Percentiles rank a stretch among this genome's conserved stretches.
Evolutionary conservation across 2,113 vertebrate genomes (phyloP).

Genomic region (Dipodomys stephensi): DNA sequence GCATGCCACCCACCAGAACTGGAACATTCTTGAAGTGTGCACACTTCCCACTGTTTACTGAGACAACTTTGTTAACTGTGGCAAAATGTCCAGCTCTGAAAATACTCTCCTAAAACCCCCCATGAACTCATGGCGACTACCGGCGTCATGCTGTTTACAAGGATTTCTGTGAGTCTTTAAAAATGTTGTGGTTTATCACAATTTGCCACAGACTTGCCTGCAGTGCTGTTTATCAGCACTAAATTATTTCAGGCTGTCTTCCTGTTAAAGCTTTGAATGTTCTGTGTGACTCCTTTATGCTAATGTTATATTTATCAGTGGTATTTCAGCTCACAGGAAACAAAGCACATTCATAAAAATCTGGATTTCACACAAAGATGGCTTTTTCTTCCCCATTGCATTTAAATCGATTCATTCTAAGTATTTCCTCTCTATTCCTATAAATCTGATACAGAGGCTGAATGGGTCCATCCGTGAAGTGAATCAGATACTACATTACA

Average conservation of each 20-base stretch:
- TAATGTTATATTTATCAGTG: constrained; percentile 79
- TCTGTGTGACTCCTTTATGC: constrained; percentile 70
- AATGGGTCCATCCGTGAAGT: constrained; percentile 61
- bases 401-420: constrained; percentile 74
- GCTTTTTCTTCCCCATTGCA: constrained; percentile 75
- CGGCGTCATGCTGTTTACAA: constrained; percentile 54
- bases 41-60: constrained; percentile 60
- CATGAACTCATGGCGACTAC: constrained; percentile 38
- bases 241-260: constrained; percentile 82
- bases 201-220: constrained; percentile 80
- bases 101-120: constrained; percentile 53
- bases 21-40: constrained; percentile 2
- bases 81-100: constrained; percentile 67
- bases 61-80: constrained; percentile 60
- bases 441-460: constrained; percentile 64
- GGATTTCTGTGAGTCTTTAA: constrained; percentile 74
- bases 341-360: constrained; percentile 78
- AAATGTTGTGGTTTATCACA: constrained; percentile 79
- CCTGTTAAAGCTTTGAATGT: constrained; percentile 77
- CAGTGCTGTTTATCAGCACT: constrained; percentile 80
- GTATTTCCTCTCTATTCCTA: constrained; percentile 64
- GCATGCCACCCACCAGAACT: constrained; percentile 35
- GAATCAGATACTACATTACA: constrained; percentile 54
- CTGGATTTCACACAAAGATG: constrained; percentile 72
- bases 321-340: constrained; percentile 73